A percentile compares a stretch with the other conserved stretches of the same genome.
These are phyloP conservation scores for Chymomyza procnemis DNA, from an alignment of 2,888 invertebrate species.

Conservation along the genomic window DNA sequence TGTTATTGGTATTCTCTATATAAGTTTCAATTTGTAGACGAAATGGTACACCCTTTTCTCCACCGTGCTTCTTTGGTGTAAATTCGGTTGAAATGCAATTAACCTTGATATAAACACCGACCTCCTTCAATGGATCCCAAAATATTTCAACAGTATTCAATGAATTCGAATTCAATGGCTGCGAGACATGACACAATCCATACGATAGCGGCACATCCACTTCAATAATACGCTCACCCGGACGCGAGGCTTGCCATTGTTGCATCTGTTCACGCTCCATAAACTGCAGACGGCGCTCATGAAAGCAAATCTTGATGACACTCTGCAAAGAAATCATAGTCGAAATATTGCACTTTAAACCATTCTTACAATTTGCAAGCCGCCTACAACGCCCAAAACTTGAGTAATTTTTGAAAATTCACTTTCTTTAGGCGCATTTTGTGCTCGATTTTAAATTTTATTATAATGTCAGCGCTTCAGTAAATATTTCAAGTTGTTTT, in stretches of 20 bases:
- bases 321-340: conserved; percentile 82
- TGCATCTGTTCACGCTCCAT: conserved; percentile 96
- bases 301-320: conserved; percentile 94
- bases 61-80: conserved; percentile 98
- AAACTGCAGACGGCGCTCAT: conserved; percentile 96
- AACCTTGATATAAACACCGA: conserved; percentile 95
- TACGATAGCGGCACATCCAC: conserved; percentile 96
- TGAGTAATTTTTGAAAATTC: background rate
- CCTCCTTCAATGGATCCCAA: conserved; percentile 98
- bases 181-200: conserved; percentile 90
- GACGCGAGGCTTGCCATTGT: conserved; percentile 92
- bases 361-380: no score
- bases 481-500: conserved; percentile 39
- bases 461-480: background rate
- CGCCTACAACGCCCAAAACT: background rate
- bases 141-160: conserved; percentile 91
- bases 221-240: conserved; percentile 94
- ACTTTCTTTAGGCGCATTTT: background rate
- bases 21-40: conserved; percentile 95
- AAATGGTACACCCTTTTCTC: conserved; percentile 98
- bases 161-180: conserved; percentile 82
- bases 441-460: background rate
- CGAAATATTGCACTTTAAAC: no score
- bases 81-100: conserved; percentile 99
- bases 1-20: conserved; percentile 72